Percentiles rank a stretch among this genome's conserved stretches.
phyloP scores from a whole-genome alignment of 2,113 vertebrate species.

The Oophaga pumilio region DNA sequence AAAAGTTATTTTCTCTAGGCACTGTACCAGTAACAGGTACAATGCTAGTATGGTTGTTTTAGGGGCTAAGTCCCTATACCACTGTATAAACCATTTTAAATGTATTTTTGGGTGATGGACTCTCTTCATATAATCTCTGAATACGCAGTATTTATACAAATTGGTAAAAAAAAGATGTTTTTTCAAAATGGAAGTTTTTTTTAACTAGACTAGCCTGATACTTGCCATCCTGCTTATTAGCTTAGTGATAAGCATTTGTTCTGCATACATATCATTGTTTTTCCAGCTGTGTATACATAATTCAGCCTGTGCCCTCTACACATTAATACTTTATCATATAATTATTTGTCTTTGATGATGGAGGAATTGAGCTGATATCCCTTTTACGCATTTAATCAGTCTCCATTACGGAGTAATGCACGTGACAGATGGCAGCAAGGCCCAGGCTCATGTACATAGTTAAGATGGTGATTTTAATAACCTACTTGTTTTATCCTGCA shows the following conservation, averaged over 20 bases:
- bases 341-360: background rate
- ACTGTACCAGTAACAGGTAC: too few species aligned
- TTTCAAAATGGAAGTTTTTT: too few species aligned
- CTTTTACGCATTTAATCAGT: background rate
- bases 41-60: too few species aligned
- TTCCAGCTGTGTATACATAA: background rate
- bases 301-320: background rate
- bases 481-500: constrained; percentile 41
- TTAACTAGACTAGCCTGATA: background rate
- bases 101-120: too few species aligned
- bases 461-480: constrained; percentile 42
- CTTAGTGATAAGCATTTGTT: background rate
- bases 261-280: background rate
- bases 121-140: too few species aligned
- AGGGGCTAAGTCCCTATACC: too few species aligned
- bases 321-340: background rate
- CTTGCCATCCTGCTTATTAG: background rate
- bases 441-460: constrained; percentile 14
- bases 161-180: too few species aligned
- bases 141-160: too few species aligned
- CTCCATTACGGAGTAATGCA: constrained; percentile 32
- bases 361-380: background rate
- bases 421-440: constrained; percentile 49
- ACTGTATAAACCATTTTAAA: too few species aligned
- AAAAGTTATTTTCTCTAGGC: too few species aligned